phyloP scores from a whole-genome alignment of 37 sponge, comb jelly and placozoan genomes.

The Tethya wilhelma region DNA sequence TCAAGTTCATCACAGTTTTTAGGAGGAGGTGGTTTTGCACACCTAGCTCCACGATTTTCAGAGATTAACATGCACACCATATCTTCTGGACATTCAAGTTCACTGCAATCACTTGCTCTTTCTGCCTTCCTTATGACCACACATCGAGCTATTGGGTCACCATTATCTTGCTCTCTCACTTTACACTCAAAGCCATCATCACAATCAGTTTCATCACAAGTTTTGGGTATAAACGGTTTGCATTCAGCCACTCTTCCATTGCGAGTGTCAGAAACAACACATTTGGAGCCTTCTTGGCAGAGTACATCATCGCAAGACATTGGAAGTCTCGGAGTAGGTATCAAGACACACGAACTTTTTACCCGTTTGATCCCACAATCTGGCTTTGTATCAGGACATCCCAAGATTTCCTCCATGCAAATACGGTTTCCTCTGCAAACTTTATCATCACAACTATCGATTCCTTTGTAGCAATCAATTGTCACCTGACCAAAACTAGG shows the following conservation, averaged over 20 bases:
- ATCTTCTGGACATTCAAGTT: constrained; percentile 4
- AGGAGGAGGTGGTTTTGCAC: constrained; percentile 9
- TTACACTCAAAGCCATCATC: background rate
- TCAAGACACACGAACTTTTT: background rate
- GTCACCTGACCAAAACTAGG: background rate
- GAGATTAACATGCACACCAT: constrained; percentile 8
- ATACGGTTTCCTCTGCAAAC: background rate
- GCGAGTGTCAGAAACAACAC: background rate
- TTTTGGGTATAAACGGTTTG: background rate
- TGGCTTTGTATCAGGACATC: background rate
- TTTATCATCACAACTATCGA: background rate
- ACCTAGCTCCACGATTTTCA: background rate
- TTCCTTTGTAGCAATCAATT: background rate
- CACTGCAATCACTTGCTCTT: background rate
- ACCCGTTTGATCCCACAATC: background rate
- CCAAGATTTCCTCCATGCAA: background rate
- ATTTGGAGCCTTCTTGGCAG: background rate
- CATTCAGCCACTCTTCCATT: background rate
- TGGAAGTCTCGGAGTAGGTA: background rate
- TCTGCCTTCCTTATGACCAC: background rate
- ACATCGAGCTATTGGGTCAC: no score
- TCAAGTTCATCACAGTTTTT: background rate
- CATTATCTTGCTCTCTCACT: background rate
- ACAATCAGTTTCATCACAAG: background rate
- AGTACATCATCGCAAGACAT: background rate